These are phyloP conservation scores for Channallabes apus DNA, from an alignment of 2,797 vertebrate species.

Conservation along the genomic window DNA sequence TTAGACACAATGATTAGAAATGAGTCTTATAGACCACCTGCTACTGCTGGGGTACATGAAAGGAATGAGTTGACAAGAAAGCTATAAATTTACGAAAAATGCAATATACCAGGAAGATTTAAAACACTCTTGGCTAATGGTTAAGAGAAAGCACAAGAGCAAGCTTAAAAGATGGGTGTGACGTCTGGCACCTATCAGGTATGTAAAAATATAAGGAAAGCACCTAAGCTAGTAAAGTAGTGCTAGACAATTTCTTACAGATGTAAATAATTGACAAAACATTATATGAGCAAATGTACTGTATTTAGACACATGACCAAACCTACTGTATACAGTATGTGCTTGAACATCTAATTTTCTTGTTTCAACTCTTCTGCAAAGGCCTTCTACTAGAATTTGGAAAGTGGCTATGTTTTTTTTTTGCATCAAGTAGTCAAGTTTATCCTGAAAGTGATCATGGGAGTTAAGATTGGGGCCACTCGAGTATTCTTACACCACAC, in stretches of 20 bases:
- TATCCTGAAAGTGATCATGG: background rate
- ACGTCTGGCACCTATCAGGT: background rate
- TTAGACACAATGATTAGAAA: conserved; percentile 25
- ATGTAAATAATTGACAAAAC: background rate
- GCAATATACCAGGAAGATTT: background rate
- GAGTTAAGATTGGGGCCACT: background rate
- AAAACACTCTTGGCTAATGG: background rate
- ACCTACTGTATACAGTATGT: too few species aligned
- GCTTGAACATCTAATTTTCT: background rate
- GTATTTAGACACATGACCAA: background rate
- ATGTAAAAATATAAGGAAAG: background rate
- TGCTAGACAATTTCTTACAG: background rate
- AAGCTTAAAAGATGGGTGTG: background rate
- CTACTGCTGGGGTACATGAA: conserved; percentile 1
- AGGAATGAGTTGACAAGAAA: background rate
- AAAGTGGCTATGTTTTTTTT: background rate
- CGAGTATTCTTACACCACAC: too few species aligned
- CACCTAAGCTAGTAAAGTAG: background rate
- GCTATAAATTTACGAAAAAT: background rate
- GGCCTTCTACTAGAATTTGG: background rate
- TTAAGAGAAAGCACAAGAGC: background rate
- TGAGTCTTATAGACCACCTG: conserved; percentile 27
- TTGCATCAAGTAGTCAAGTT: background rate
- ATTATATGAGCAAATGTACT: background rate
- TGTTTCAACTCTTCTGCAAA: background rate